Conservation (phyloP, 2,888 invertebrate species). For the Lymantria dispar region DNA sequence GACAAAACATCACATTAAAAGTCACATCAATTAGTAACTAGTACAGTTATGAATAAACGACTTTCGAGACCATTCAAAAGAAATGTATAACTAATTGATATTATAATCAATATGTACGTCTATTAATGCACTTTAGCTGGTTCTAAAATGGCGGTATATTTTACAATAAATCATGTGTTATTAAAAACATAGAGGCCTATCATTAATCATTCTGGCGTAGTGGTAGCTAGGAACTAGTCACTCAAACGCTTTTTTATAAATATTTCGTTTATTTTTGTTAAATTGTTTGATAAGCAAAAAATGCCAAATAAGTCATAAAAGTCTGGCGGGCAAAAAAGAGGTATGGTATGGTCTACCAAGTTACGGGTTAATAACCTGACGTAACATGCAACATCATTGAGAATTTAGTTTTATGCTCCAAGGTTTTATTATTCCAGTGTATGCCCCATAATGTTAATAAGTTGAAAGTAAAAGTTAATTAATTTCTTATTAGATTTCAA, state of each 20-base stretch:
- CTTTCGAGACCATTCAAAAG: slow-evolving; percentile 1
- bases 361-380: slow-evolving; percentile 28
- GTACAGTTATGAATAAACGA: background rate
- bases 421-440: background rate
- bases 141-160: slow-evolving; percentile 25
- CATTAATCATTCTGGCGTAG: slow-evolving; percentile 44
- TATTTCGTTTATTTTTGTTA: slow-evolving; percentile 28
- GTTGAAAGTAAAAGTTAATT: background rate
- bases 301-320: slow-evolving; percentile 24
- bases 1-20: too few species aligned
- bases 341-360: slow-evolving; percentile 7
- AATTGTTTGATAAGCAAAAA: slow-evolving; percentile 25
- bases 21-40: too few species aligned
- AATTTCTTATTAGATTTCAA: background rate
- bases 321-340: slow-evolving; percentile 17
- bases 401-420: slow-evolving; percentile 12
- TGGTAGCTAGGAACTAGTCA: slow-evolving; percentile 26
- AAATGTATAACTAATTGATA: slow-evolving; percentile 9
- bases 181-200: slow-evolving; percentile 39
- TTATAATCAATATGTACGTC: slow-evolving; percentile 14
- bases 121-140: slow-evolving; percentile 28
- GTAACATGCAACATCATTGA: slow-evolving; percentile 14
- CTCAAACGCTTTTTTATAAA: slow-evolving; percentile 15
- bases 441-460: slow-evolving; percentile 2
- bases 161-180: slow-evolving; percentile 22